These are phyloP conservation scores for Propithecus coquereli DNA, from an alignment of 2,113 vertebrate genomes.

Conservation along the genomic window DNA sequence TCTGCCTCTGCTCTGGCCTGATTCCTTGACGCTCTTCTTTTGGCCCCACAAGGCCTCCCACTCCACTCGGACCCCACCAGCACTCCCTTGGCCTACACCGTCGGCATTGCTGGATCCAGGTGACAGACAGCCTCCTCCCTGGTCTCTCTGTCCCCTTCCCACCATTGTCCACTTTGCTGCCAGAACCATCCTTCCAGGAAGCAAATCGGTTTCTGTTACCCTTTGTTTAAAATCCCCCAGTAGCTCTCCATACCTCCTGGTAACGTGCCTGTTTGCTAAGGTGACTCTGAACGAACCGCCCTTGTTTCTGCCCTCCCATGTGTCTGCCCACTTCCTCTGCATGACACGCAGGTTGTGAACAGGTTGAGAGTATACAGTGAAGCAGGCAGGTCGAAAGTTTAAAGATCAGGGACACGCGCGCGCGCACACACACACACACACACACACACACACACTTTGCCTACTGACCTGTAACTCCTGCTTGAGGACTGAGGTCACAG, in stretches of 20 bases:
- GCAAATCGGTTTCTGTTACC: neutral
- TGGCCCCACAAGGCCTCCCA: neutral
- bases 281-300: neutral
- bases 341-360: neutral
- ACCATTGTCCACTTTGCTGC: neutral
- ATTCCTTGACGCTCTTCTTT: neutral
- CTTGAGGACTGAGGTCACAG: neutral
- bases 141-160: neutral
- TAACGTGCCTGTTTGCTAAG: neutral
- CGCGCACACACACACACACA: neutral
- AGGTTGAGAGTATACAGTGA: neutral
- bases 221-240: neutral
- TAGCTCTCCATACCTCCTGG: neutral
- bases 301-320: neutral
- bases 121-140: neutral
- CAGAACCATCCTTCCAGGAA: neutral
- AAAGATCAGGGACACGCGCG: neutral
- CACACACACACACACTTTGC: neutral
- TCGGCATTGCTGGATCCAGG: neutral
- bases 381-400: neutral
- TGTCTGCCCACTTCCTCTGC: neutral
- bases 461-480: neutral
- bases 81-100: accelerated
- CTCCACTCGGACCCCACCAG: neutral
- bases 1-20: neutral